Evolutionary conservation across 2,888 invertebrate species (phyloP).

Genomic region (Drosophila merina): DNA sequence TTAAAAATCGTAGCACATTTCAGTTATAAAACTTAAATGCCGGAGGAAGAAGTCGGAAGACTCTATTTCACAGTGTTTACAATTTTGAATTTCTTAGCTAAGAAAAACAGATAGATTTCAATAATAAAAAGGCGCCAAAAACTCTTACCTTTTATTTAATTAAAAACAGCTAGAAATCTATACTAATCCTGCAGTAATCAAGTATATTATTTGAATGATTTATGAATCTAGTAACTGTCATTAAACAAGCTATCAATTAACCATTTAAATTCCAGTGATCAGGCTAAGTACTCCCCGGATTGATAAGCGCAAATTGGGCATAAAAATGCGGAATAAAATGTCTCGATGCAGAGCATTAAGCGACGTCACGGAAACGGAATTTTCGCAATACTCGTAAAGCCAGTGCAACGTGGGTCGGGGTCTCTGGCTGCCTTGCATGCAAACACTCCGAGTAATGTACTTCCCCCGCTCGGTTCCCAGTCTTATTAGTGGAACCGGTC

Average conservation of each 20-base stretch:
- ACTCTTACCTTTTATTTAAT: too few species aligned
- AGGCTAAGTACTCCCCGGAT: slow-evolving; percentile 28
- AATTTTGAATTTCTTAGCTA: too few species aligned
- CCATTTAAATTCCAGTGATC: slow-evolving; percentile 7
- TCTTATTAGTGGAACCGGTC: slow-evolving; percentile 54
- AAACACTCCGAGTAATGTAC: slow-evolving; percentile 2
- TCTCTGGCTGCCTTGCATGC: slow-evolving; percentile 20
- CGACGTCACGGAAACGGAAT: slow-evolving; percentile 59
- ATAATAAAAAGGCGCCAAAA: too few species aligned
- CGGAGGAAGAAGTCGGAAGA: background rate
- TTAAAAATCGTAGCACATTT: slow-evolving; percentile 32
- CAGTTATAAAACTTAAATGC: slow-evolving; percentile 16
- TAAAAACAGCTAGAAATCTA: too few species aligned
- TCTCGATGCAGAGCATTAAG: slow-evolving; percentile 36
- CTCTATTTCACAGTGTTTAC: background rate
- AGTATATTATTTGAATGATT: background rate
- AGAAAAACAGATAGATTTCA: too few species aligned
- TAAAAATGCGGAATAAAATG: slow-evolving; percentile 48
- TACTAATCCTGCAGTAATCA: too few species aligned
- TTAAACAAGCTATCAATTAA: slow-evolving; percentile 17
- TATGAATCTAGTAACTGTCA: slow-evolving; percentile 2
- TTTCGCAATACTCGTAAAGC: slow-evolving; percentile 31
- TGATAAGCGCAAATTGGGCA: slow-evolving; percentile 59
- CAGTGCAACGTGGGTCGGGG: slow-evolving; percentile 12
- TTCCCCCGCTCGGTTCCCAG: background rate